Base-by-base conservation (phyloP, 2,113 vertebrate species). In the Phyllostomus hastatus region DNA sequence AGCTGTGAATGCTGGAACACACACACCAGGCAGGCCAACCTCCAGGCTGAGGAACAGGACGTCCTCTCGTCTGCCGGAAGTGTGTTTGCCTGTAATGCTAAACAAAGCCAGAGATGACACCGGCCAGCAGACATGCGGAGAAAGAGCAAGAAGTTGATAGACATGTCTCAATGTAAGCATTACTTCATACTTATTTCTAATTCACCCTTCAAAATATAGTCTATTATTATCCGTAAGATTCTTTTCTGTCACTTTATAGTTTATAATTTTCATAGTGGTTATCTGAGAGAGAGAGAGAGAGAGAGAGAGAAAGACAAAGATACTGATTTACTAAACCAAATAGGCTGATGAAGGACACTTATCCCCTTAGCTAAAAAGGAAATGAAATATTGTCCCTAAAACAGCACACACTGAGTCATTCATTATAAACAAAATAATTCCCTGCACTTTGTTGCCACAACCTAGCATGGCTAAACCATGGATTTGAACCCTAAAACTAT, bases 401-500 rank as follows among this genome's bases (percentile, higher is more conserved):
- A 61, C 3, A 59, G 26, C 73, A 86, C 0, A 5, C 33, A 28
- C 50, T 28, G 7, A 46, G 35, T 76, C 70, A 59, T 66, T 78
- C 59, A 54, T 78, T 73, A 54, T 9, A 54, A 52, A 75, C 2
- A 46, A 72, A 50, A 3, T 24, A 41, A 78, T 52, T 24, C 24
- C 41, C 70, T 52, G 10, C 3, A 14, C 46, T 52, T 43, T 24
- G 33, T 1, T 26, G 48, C 70, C 41, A n/a, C 19, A 10, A 33
- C n/a, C 52, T 7, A 48, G 35, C 31, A 26, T 0, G 0, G 52
- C n/a, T 19, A 0, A 70, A 38, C 31, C 20, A 33, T 0, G 0
- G 33, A 64, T 64, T 6, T 83, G 50, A 52, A 11, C 66, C 20
- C 1, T 50, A 38, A 24, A 26, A 35, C 33, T 28, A 9, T 83